These are phyloP conservation scores for Lonchura striata DNA, from an alignment of 2,113 vertebrate species.

Conservation along the genomic window DNA sequence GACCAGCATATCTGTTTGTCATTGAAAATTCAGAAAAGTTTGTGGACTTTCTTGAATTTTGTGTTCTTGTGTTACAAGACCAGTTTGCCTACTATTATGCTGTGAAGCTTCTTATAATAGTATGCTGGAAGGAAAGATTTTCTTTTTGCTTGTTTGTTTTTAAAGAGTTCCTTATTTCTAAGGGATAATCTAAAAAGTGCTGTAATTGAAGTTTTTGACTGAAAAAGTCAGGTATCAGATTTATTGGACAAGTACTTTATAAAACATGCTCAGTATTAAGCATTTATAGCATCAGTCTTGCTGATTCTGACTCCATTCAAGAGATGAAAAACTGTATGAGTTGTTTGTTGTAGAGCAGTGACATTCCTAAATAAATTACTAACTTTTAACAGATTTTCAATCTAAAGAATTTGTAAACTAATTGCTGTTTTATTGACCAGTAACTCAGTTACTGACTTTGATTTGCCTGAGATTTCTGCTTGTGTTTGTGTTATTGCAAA, in stretches of 20 bases:
- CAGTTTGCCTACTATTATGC: background rate
- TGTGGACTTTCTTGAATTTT: background rate
- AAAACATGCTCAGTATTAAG: background rate
- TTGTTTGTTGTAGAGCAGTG: background rate
- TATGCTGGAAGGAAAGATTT: background rate
- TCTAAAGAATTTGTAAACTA: background rate
- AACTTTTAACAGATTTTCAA: background rate
- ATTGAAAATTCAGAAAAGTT: background rate
- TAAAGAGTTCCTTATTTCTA: background rate
- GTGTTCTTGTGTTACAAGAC: background rate
- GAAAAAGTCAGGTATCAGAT: background rate
- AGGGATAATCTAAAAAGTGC: background rate
- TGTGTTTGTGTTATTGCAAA: background rate
- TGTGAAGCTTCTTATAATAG: background rate
- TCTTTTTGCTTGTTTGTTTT: background rate
- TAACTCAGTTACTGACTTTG: background rate
- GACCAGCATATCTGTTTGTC: background rate
- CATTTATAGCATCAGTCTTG: background rate
- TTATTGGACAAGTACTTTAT: background rate
- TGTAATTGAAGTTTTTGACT: background rate
- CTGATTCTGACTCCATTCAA: background rate
- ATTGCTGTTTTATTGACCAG: background rate
- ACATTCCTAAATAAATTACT: background rate
- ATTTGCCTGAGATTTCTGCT: background rate
- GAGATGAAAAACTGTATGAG: background rate